Percentiles rank a stretch among this genome's conserved stretches.
Evolutionary conservation across 2,113 vertebrate genomes (phyloP).

Genomic region (Bos indicus): DNA sequence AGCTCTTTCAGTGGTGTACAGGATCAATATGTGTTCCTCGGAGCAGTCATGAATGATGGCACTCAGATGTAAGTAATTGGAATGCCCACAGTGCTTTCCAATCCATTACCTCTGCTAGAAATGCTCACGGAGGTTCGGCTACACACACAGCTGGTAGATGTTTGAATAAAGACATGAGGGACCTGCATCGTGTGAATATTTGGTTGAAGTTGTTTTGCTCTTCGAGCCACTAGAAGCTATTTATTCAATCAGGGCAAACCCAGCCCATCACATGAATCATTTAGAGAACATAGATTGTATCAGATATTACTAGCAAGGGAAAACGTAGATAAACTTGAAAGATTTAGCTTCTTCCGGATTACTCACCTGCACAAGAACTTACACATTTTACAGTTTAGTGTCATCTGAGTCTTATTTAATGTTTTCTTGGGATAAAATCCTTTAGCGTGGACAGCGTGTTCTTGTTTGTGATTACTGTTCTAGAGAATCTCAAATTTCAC

Average conservation of each 20-base stretch:
- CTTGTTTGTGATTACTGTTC: not conserved
- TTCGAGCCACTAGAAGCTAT: not conserved
- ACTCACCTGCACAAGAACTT: not conserved
- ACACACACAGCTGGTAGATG: not conserved
- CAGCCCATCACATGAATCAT: not conserved
- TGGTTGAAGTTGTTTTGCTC: not conserved
- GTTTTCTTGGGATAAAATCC: not conserved
- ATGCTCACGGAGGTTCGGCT: not conserved
- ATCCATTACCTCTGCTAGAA: not conserved
- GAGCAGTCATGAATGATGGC: not conserved
- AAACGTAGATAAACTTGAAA: not conserved
- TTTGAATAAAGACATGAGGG: not conserved
- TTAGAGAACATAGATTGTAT: not conserved
- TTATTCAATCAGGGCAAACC: not conserved
- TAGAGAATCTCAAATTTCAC: not conserved
- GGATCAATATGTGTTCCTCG: not conserved
- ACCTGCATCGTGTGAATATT: not conserved
- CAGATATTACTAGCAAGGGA: not conserved
- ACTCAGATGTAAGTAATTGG: not conserved
- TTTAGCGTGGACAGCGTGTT: not conserved
- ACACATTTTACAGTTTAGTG: not conserved
- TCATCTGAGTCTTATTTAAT: not conserved
- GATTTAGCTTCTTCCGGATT: not conserved
- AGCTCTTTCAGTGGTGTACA: rapidly evolving
- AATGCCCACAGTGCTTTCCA: not conserved